A percentile compares a stretch with the other conserved stretches of the same genome.
Evolutionary conservation across 2,797 vertebrate species (phyloP).

Genomic region (Melanotaenia nigrans): DNA sequence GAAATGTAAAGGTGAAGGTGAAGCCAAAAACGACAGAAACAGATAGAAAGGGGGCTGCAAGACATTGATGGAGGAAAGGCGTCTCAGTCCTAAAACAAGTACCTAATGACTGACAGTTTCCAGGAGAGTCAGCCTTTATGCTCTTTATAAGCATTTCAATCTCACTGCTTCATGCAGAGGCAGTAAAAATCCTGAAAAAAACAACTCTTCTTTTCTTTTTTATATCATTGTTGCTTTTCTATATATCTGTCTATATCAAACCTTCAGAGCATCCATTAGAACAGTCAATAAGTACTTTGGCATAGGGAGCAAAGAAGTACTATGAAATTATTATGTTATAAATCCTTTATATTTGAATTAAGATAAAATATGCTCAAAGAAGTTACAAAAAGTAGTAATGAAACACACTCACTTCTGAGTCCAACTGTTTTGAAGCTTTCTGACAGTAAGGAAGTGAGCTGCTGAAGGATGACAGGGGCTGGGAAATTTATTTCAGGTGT

Average conservation of each 20-base stretch:
- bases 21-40: conserved; percentile 7
- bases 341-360: not conserved
- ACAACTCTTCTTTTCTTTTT: not conserved
- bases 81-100: conserved; percentile 29
- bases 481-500: not conserved
- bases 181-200: conserved; percentile 1
- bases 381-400: not conserved
- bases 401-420: not conserved
- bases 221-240: not conserved
- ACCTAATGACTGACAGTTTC: conserved; percentile 43
- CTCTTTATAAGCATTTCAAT: conserved; percentile 46
- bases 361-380: not conserved
- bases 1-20: not conserved
- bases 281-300: not conserved
- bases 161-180: conserved; percentile 25
- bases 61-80: conserved; percentile 20
- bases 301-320: not conserved
- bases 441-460: not conserved
- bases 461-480: not conserved
- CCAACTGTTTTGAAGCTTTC: not conserved
- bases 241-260: conserved; percentile 1
- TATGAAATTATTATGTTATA: not conserved
- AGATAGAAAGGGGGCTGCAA: conserved; percentile 23
- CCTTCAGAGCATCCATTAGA: conserved; percentile 12
- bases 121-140: conserved; percentile 45